phyloP scores from a whole-genome alignment of 1,140 invertebrate genomes.

The Megathymus violae region DNA sequence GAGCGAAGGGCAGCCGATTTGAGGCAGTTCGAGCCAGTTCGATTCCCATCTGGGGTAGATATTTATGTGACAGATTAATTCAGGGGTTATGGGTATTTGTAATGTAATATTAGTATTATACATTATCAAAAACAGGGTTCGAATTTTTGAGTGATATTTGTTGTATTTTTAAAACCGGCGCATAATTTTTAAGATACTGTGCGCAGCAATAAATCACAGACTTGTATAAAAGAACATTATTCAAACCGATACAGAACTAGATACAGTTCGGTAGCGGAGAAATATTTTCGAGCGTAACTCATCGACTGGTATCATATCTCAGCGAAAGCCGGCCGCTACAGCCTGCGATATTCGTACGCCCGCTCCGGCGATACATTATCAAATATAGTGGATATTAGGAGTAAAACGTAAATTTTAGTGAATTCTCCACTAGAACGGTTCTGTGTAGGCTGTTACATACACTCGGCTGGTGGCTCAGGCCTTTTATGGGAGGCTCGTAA shows the following conservation, averaged over 20 bases:
- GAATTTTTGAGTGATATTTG: too few relatives aligned
- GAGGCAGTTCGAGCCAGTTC: too few relatives aligned
- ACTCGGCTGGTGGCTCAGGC: constrained; percentile 64
- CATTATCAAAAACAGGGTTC: too few relatives aligned
- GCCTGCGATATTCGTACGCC: constrained; percentile 8
- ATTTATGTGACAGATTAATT: too few relatives aligned
- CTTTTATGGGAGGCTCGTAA: constrained; percentile 67
- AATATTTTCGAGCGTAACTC: constrained; percentile 16
- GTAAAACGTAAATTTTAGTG: constrained; percentile 23
- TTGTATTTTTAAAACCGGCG: too few relatives aligned
- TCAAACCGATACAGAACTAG: constrained; percentile 36
- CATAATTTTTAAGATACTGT: neutral
- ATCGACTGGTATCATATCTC: constrained; percentile 11
- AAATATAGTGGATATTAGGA: constrained; percentile 33
- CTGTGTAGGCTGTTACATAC: constrained; percentile 45
- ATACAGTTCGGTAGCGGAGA: constrained; percentile 35
- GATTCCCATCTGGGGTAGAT: too few relatives aligned
- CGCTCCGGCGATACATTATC: constrained; percentile 13
- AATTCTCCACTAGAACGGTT: constrained; percentile 22
- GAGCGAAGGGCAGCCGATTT: too few relatives aligned
- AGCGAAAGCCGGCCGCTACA: constrained; percentile 8
- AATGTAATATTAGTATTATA: too few relatives aligned
- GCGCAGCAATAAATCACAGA: neutral
- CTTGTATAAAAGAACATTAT: neutral
- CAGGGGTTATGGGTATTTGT: too few relatives aligned